Percentiles rank a stretch among this genome's conserved stretches.
phyloP scores from a whole-genome alignment of 2,113 vertebrate genomes.

The Eudyptes chrysolophus region DNA sequence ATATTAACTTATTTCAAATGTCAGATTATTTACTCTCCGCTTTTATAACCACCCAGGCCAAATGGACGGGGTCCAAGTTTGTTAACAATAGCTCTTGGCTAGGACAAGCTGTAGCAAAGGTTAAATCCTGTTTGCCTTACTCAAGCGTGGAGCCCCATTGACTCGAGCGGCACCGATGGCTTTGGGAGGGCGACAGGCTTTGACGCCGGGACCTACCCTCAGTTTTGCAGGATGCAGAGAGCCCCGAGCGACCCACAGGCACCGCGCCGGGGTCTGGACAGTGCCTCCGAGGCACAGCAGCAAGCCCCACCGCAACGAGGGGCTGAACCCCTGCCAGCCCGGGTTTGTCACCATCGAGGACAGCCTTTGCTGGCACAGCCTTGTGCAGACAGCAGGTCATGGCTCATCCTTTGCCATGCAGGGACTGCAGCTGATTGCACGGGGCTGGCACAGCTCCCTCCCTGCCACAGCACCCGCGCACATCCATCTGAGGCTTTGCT shows the following conservation, averaged over 20 bases:
- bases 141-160: not conserved
- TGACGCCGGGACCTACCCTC: fast-evolving
- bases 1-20: conserved; percentile 27
- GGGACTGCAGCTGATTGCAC: not conserved
- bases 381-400: not conserved
- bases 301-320: fast-evolving
- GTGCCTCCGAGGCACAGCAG: not conserved
- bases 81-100: conserved; percentile 66
- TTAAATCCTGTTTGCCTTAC: conserved; percentile 61
- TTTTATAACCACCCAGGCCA: conserved; percentile 10
- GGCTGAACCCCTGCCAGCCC: not conserved
- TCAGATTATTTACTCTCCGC: conserved; percentile 36
- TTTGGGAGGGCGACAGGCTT: not conserved
- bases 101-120: conserved; percentile 38
- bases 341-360: not conserved
- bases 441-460: not conserved
- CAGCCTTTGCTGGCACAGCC: not conserved
- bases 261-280: fast-evolving
- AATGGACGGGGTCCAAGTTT: not conserved
- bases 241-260: fast-evolving
- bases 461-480: not conserved
- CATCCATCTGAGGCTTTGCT: not conserved
- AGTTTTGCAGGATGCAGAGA: not conserved
- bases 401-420: not conserved
- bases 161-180: fast-evolving